Base-by-base conservation (phyloP, 2,113 vertebrate genomes). In the Tenebrosternarchus preto region DNA sequence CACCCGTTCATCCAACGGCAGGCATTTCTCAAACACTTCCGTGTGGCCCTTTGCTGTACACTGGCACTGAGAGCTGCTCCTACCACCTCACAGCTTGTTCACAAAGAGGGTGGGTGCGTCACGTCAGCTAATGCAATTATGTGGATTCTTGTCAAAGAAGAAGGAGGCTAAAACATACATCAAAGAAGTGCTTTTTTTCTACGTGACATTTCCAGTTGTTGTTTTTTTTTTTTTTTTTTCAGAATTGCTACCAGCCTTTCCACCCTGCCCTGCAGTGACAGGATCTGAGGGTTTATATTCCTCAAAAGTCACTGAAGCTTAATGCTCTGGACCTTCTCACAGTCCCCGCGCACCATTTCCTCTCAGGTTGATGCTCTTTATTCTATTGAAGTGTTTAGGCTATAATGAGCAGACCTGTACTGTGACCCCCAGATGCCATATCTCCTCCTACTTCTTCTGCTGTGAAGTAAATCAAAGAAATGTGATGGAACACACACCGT, bases 391-490 rank as follows among this genome's bases (percentile, higher is more conserved):
- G 68, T 25, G 57, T 6, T 60, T 9, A 25, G 57, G 11, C 11
- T 25, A 29, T 43, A 56, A 69, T 0, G 76, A 66, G 77, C 29
- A n/a, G n/a, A n/a, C n/a, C n/a, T n/a, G n/a, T n/a, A n/a, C n/a
- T n/a, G n/a, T n/a, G n/a, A 46, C 73, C 64, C 73, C 43, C n/a
- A 55, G 39, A 73, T 59, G 67, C 72, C 55, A 12, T 33, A 0
- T 53, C 56, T 67, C 53, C 6, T 25, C 19, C 50, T n/a, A 19
- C 8, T 15, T 19, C 31, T 16, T 43, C 17, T 24, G n/a, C 50
- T 66, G 82, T 67, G 50, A 73, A 5, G 53, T 57, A 76, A 80
- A 84, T 61, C 19, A 2, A 17, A 67, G 68, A 76, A 66, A 39
- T 60, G 22, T 60, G 12, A 36, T 12, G 24, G 76, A 57, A 60